These are phyloP conservation scores for Phengaris arion DNA, from an alignment of 2,888 invertebrate species.

Conservation along the genomic window DNA sequence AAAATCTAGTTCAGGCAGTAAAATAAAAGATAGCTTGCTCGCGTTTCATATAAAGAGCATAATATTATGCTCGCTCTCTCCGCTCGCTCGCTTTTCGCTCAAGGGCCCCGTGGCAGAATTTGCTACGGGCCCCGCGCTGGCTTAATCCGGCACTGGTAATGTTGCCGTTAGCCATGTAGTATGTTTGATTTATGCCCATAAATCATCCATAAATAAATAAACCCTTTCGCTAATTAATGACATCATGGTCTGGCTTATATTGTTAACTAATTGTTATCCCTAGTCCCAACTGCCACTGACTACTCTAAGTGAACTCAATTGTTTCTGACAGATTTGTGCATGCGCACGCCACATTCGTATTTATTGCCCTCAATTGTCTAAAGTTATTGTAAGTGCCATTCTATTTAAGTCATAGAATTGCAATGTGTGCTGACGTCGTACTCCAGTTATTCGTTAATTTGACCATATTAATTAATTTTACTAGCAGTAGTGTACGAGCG, in stretches of 20 bases:
- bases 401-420: slow-evolving; percentile 28
- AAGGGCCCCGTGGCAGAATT: no score
- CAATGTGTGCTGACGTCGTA: slow-evolving; percentile 21
- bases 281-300: not conserved
- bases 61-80: no score
- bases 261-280: slow-evolving; percentile 24
- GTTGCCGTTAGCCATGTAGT: not conserved
- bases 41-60: no score
- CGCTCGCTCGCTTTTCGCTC: no score
- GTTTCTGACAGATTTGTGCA: slow-evolving; percentile 31
- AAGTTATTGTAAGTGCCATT: slow-evolving; percentile 25
- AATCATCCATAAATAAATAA: slow-evolving; percentile 4
- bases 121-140: no score
- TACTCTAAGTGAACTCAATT: slow-evolving; percentile 33
- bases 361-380: slow-evolving; percentile 23
- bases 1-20: no score
- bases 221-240: slow-evolving; percentile 25
- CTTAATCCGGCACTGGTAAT: no score
- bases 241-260: slow-evolving; percentile 25
- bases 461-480: no score
- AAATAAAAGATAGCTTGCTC: no score
- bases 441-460: not conserved
- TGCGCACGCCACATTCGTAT: slow-evolving; percentile 1
- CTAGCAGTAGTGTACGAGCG: no score
- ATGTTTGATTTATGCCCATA: not conserved